Percentiles rank a stretch among this genome's conserved stretches.
Conservation (phyloP, 2,888 invertebrate genomes). For the Cancer borealis region DNA sequence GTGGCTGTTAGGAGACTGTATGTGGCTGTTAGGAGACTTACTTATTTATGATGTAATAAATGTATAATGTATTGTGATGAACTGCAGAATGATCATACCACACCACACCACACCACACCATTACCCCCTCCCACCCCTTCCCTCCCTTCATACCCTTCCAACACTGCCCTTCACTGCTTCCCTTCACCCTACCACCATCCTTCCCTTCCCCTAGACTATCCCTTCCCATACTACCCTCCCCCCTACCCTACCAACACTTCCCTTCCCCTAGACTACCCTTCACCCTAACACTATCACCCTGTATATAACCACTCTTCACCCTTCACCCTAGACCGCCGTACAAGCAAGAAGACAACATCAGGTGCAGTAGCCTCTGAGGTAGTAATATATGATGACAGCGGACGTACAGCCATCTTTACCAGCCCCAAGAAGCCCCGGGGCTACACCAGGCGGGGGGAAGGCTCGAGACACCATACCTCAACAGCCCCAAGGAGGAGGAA, state of each 20-base stretch:
- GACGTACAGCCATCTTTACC: slow-evolving; percentile 69
- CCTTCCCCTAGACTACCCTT: neutral
- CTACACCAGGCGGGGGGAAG: slow-evolving; percentile 10
- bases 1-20: too few relatives aligned
- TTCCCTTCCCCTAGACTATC: neutral
- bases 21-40: too few relatives aligned
- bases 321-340: neutral
- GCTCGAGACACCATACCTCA: neutral
- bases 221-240: neutral
- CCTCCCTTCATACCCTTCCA: neutral
- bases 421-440: slow-evolving; percentile 51
- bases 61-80: too few relatives aligned
- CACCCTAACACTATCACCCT: neutral
- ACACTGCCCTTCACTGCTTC: neutral
- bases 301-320: neutral
- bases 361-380: slow-evolving; percentile 57
- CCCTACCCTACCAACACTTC: neutral
- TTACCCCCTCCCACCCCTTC: neutral
- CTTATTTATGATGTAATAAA: too few relatives aligned
- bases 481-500: slow-evolving; percentile 17
- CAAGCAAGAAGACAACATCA: neutral
- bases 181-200: neutral
- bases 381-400: slow-evolving; percentile 68
- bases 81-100: too few relatives aligned
- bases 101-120: neutral